A percentile compares a stretch with the other conserved stretches of the same genome.
Conservation (phyloP, 2,113 vertebrate genomes). For the Nerophis ophidion region DNA sequence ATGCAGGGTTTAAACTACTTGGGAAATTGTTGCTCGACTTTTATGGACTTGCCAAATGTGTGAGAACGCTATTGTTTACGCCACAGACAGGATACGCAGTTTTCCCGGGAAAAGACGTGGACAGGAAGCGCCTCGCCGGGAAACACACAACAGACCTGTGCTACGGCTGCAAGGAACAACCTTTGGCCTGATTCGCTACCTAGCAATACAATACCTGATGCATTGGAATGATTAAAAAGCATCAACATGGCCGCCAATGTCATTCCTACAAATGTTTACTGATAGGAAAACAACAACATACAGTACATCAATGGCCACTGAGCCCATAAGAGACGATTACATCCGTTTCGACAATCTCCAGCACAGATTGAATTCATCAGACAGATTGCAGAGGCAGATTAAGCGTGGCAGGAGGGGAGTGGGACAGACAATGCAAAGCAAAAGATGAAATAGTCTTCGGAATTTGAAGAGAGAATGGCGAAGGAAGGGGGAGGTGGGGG, state of each 20-base stretch:
- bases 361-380: slow-evolving; percentile 56
- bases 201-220: slow-evolving; percentile 25
- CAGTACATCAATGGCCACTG: slow-evolving; percentile 19
- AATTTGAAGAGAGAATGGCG: slow-evolving; percentile 17
- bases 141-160: slow-evolving; percentile 42
- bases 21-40: slow-evolving; percentile 41
- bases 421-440: slow-evolving; percentile 19
- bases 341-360: slow-evolving; percentile 32
- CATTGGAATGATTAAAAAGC: not conserved
- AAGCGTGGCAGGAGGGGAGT: slow-evolving; percentile 9
- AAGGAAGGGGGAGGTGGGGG: not conserved
- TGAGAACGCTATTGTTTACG: slow-evolving; percentile 75
- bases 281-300: slow-evolving; percentile 11
- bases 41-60: slow-evolving; percentile 50
- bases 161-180: slow-evolving; percentile 32
- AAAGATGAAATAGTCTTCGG: slow-evolving; percentile 27
- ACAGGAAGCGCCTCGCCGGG: slow-evolving; percentile 61
- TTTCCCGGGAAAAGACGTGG: slow-evolving; percentile 72
- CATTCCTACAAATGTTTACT: slow-evolving; percentile 15
- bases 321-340: slow-evolving; percentile 43
- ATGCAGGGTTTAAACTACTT: slow-evolving; percentile 12
- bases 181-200: slow-evolving; percentile 55
- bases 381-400: slow-evolving; percentile 59
- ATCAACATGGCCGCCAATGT: not conserved
- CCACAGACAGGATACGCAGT: slow-evolving; percentile 69